Percentiles rank a stretch among this genome's conserved stretches.
Evolutionary conservation across 2,797 vertebrate genomes (phyloP).

Genomic region (Pygocentrus nattereri): DNA sequence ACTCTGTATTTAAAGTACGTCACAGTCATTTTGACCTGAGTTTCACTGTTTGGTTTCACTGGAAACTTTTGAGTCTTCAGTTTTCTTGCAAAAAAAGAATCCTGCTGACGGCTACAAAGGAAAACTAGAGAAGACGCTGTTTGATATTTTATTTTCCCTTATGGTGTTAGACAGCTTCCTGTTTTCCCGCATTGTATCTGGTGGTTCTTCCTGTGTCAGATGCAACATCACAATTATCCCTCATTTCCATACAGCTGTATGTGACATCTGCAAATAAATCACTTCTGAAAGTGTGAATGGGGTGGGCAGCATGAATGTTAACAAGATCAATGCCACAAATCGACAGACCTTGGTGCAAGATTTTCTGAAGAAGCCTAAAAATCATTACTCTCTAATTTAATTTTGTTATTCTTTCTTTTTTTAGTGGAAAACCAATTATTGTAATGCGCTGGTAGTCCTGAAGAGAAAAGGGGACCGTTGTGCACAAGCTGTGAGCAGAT

Average conservation of each 20-base stretch:
- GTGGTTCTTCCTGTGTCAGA: not conserved
- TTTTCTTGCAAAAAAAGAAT: not conserved
- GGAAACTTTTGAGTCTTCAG: not conserved
- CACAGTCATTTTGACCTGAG: not conserved
- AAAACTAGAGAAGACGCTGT: not conserved
- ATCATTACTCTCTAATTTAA: not conserved
- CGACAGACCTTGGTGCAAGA: not conserved
- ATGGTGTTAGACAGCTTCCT: not conserved
- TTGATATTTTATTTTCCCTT: not conserved
- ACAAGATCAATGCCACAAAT: not conserved
- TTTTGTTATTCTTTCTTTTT: not conserved
- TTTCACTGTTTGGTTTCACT: not conserved
- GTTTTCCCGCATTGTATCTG: not conserved
- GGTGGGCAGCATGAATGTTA: not conserved
- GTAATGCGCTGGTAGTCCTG: not conserved
- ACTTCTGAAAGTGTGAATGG: not conserved
- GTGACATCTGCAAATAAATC: slow-evolving; percentile 6
- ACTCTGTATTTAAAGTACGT: not conserved
- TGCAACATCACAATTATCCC: not conserved
- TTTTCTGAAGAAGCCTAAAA: not conserved
- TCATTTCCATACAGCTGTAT: not conserved
- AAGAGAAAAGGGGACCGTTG: not conserved
- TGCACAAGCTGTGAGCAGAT: not conserved
- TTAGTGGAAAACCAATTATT: not conserved
- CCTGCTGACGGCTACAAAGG: not conserved